phyloP scores from a whole-genome alignment of 2,888 invertebrate species.

The Ornithoptera priamus region DNA sequence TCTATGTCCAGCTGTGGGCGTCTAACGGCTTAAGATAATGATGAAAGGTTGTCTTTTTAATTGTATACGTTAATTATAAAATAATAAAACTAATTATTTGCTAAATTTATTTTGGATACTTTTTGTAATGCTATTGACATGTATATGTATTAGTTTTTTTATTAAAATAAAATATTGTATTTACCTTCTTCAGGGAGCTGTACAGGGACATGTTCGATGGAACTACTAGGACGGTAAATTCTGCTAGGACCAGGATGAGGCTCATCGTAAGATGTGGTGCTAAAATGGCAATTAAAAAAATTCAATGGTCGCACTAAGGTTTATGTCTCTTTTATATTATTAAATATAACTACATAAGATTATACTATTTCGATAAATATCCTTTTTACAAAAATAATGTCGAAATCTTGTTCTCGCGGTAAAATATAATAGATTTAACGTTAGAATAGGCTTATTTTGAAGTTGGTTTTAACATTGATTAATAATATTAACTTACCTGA shows the following conservation, averaged over 20 bases:
- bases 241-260: constrained; percentile 45
- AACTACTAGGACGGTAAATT: constrained; percentile 48
- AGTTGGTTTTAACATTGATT: no score
- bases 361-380: background rate
- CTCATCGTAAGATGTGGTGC: constrained; percentile 62
- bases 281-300: constrained; percentile 33
- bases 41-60: no score
- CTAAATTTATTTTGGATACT: no score
- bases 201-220: constrained; percentile 54
- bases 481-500: constrained; percentile 44
- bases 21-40: no score
- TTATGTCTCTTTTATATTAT: constrained; percentile 7
- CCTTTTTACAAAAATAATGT: no score
- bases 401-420: no score
- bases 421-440: no score
- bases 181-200: constrained; percentile 50
- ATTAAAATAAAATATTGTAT: constrained; percentile 9
- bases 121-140: no score
- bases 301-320: background rate
- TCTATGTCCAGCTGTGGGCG: no score
- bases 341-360: background rate
- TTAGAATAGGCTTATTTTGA: no score
- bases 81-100: no score
- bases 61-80: no score
- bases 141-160: background rate